phyloP scores from a whole-genome alignment of 2,113 vertebrate species.

The Mionectes macconnelli region DNA sequence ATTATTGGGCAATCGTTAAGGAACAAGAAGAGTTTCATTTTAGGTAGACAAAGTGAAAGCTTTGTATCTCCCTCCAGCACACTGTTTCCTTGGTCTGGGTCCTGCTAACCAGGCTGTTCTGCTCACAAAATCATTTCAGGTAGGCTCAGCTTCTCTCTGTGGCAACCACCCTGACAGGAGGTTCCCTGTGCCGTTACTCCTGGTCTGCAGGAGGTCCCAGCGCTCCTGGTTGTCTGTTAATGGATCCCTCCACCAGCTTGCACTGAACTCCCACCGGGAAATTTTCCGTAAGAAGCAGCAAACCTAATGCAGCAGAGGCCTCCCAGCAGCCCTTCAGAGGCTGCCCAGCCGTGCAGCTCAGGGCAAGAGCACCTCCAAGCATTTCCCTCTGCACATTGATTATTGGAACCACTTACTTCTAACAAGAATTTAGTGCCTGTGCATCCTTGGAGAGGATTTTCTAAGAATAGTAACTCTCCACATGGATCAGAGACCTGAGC shows the following conservation, averaged over 20 bases:
- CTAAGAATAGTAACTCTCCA: background rate
- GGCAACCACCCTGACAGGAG: background rate
- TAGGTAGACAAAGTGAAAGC: background rate
- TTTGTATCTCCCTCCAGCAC: background rate
- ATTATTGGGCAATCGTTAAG: background rate
- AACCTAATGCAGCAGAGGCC: background rate
- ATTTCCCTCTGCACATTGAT: background rate
- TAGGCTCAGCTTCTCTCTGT: background rate
- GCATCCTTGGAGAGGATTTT: background rate
- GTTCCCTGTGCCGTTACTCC: background rate
- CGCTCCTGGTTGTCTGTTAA: background rate
- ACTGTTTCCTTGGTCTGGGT: background rate
- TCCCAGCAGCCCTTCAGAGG: background rate
- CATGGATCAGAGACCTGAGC: background rate
- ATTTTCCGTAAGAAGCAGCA: background rate
- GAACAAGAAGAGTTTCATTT: background rate
- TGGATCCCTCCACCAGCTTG: background rate
- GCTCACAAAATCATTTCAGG: background rate
- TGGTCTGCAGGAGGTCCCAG: background rate
- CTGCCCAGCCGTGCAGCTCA: background rate
- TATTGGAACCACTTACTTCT: background rate
- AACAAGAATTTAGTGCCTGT: background rate
- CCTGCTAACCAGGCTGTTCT: background rate
- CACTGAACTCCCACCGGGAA: background rate
- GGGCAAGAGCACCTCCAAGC: background rate